A percentile compares a stretch with the other conserved stretches of the same genome.
phyloP scores from a whole-genome alignment of 2,797 vertebrate species.

The Enteromius fasciolatus region DNA sequence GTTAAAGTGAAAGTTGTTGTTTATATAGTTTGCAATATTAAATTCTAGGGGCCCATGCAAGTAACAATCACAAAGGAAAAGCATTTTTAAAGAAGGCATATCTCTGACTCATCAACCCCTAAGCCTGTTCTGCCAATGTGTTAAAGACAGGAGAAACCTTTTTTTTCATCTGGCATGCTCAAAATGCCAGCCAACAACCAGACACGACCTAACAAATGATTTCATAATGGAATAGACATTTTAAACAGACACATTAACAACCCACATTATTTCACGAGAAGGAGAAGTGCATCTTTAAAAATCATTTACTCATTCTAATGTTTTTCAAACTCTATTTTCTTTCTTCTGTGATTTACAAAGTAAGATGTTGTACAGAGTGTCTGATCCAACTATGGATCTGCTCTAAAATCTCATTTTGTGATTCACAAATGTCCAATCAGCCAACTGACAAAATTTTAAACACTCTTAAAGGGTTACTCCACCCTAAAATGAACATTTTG shows the following conservation, averaged over 20 bases:
- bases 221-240: conserved; percentile 1
- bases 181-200: conserved; percentile 32
- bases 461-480: not conserved
- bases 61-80: not conserved
- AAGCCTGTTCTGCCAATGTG: not conserved
- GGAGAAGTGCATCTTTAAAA: not conserved
- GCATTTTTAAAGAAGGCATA: not conserved
- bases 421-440: not conserved
- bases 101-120: conserved; percentile 23
- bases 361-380: not conserved
- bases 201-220: not conserved
- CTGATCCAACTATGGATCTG: not conserved
- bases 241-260: not conserved
- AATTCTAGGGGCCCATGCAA: not conserved
- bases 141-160: conserved; percentile 7
- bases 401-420: not conserved
- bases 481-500: too few species aligned
- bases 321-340: not conserved
- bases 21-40: not conserved
- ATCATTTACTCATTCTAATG: not conserved
- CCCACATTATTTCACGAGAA: not conserved
- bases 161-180: not conserved
- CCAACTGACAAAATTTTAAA: not conserved
- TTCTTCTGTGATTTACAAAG: not conserved
- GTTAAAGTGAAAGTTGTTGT: not conserved